Percentiles rank a stretch among this genome's conserved stretches.
Conservation (phyloP, 2,797 vertebrate species). For the Lacerta bilineata region DNA sequence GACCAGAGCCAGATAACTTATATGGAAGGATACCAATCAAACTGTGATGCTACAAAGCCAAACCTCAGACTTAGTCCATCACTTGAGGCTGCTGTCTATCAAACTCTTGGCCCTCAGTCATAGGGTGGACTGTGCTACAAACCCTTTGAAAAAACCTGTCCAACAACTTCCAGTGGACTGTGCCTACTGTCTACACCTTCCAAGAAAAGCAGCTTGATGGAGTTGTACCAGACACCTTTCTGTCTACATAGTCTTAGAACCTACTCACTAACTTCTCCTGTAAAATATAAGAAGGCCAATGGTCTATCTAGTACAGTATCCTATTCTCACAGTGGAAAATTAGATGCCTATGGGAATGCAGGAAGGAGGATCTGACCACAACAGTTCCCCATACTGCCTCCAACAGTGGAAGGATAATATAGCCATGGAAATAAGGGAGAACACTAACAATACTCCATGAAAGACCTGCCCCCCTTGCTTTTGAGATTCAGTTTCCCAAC, state of each 20-base stretch:
- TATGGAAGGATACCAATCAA: neutral
- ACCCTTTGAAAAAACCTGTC: neutral
- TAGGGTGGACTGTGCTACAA: neutral
- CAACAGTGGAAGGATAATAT: no score
- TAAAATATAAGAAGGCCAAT: conserved; percentile 25
- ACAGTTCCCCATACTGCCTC: no score
- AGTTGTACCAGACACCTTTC: neutral
- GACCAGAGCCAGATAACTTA: neutral
- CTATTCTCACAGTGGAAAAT: no score
- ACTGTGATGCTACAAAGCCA: neutral
- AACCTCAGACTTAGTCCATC: neutral
- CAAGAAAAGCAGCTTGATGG: neutral
- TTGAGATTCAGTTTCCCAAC: neutral
- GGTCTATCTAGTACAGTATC: no score
- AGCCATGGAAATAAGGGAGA: neutral
- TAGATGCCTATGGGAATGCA: no score
- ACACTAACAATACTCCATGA: neutral
- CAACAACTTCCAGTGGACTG: neutral
- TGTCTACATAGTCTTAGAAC: neutral
- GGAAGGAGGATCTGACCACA: no score
- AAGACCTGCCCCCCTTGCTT: neutral
- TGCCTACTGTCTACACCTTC: neutral
- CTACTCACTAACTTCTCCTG: conserved; percentile 18
- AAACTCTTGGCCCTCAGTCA: neutral
- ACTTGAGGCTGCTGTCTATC: neutral